Evolutionary conservation across 2,797 vertebrate genomes (phyloP), one percentile per base, ranked within the genome.

Genomic region (Pseudochromis fuscus): DNA sequence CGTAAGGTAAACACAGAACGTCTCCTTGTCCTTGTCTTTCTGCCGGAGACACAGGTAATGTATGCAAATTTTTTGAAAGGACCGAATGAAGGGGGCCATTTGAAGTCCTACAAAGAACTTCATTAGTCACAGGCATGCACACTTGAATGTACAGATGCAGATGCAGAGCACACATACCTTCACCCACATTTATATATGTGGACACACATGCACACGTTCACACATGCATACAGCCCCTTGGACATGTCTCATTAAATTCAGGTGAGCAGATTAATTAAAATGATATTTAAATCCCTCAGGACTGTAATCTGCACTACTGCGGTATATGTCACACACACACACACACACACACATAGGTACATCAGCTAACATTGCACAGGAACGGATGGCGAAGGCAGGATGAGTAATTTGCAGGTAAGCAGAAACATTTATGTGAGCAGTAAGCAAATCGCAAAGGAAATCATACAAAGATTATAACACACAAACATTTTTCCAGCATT

Each of bases 231-330:
- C 59, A 78, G 56, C 72, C 73, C 70, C 50, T 84, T 75, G 69
- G 88, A 87, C 78, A 88, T 88, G 87, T 91, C 90, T 92, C 88
- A 90, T 92, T 92, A 92, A 88, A 89, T 89, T 86, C 87, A 92
- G 88, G 89, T 90, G 83, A 89, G 83, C 82, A 89, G 86, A 93
- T 92, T 89, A 92, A 91, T 92, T 93, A 90, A 91, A 91, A 87
- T 87, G 73, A 89, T 92, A 91, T 91, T 91, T 90, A 91, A 93
- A 89, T 89, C 88, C 81, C 81, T 59, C 37, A 44, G 83, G 87
- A 87, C 76, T 84, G 82, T 83, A 89, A 90, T 90, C 83, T 88
- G 68, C 72, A 78, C 74, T 61, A 72, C 56, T 75, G 56, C 30
- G 13, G 49, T 86, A 64, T 76, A 53, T 82, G 72, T 79, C 80